Conservation (phyloP, 35 echinoderm and acorn worm genomes). For the Hemicentrotus pulcherrimus region DNA sequence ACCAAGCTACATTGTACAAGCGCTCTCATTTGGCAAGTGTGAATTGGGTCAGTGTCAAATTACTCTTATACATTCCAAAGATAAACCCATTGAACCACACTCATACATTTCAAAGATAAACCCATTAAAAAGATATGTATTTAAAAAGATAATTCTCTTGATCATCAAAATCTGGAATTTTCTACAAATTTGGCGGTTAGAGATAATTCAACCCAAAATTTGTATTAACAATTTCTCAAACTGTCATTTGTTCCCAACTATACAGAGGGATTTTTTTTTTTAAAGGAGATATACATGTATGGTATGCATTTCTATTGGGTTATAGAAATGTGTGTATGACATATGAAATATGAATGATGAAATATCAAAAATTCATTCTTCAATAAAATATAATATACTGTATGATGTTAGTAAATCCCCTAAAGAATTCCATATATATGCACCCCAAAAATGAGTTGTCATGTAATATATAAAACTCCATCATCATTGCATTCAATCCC, state of each 20-base stretch:
- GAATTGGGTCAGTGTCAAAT: background rate
- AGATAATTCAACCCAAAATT: too few species aligned
- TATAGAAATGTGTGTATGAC: background rate
- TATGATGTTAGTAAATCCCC: background rate
- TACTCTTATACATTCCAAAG: background rate
- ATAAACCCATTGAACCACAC: too few species aligned
- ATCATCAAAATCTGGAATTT: too few species aligned
- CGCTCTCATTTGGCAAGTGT: background rate
- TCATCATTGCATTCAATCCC: background rate
- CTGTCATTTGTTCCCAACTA: too few species aligned
- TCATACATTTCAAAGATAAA: too few species aligned
- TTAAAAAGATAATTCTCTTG: too few species aligned
- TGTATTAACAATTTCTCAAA: too few species aligned
- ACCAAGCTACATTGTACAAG: background rate
- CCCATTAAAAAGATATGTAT: too few species aligned
- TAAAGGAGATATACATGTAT: background rate
- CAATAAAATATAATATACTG: background rate
- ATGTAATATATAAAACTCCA: background rate
- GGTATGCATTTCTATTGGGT: background rate
- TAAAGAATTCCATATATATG: background rate
- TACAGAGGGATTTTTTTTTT: too few species aligned
- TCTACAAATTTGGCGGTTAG: too few species aligned
- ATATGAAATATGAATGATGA: background rate
- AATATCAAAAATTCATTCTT: background rate
- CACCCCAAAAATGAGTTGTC: background rate